Evolutionary conservation across 2,113 vertebrate species (phyloP), one percentile per base, ranked within the genome.

Genomic region (Cygnus buccinator): DNA sequence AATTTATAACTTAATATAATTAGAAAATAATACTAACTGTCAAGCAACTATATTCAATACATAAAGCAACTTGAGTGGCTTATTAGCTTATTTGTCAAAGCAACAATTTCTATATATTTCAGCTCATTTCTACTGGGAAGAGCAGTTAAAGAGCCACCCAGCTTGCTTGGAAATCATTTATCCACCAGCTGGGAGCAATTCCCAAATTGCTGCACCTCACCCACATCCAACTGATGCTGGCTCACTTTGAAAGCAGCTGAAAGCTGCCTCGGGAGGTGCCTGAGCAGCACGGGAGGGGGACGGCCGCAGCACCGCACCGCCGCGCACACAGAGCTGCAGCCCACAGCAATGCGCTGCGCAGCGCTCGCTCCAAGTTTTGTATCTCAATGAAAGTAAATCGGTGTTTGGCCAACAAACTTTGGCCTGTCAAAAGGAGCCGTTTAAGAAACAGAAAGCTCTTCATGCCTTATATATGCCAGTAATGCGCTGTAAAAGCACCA

Each of bases 1-100:
- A 98, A 97, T 98, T 98, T 97, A 97, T 96, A 97, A 97, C 97
- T 96, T 97, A 97, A 97, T 84, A 96, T 94, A 95, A 97, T 97
- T 98, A 97, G 96, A 95, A 95, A 94, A 96, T 96, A 97, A 97
- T 94, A 97, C 92, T 96, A 97, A 97, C 97, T 97, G 97, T 97
- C 97, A 98, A 97, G 96, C 44, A 33, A 79, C 93, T 94, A 46
- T 85, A 84, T 25, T 95, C 94, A 81, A 55, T 82, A 77, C 75
- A 96, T 88, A 96, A 96, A 97, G 93, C 89, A 97, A 97, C 91
- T 95, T n/a, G 88, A 97, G 96, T 96, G 96, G 95, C 84, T 97
- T 66, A 93, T 83, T 97, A 84, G 78, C 89, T 93, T 94, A 93
- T 97, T 95, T 96, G 95, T 96, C 87, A 94, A 95, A 97, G 94